Evolutionary conservation across 2,113 vertebrate species (phyloP).

Genomic region (Hippocampus abdominalis): DNA sequence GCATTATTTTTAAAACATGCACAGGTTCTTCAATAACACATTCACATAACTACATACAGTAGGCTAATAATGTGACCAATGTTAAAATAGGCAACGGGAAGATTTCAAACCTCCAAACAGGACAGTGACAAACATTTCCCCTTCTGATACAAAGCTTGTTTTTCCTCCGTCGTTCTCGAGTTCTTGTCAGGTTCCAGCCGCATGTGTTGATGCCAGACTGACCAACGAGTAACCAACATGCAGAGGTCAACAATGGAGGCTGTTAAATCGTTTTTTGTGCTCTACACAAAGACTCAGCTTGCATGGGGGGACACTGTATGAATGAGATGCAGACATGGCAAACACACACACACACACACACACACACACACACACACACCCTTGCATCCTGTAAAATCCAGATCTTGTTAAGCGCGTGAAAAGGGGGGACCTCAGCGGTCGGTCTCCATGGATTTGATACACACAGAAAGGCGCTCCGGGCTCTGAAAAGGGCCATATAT

Average conservation of each 20-base stretch:
- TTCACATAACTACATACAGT: neutral
- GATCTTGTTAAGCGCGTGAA: constrained; percentile 29
- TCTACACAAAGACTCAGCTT: constrained; percentile 16
- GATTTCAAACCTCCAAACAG: constrained; percentile 65
- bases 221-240: constrained; percentile 1
- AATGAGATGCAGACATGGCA: constrained; percentile 8
- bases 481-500: constrained; percentile 9
- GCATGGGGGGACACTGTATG: neutral
- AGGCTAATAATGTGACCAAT: neutral
- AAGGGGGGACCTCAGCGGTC: constrained; percentile 29
- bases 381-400: constrained; percentile 24
- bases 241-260: constrained; percentile 25
- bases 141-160: neutral
- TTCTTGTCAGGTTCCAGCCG: neutral
- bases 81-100: neutral
- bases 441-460: constrained; percentile 67
- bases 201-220: constrained; percentile 1
- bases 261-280: constrained; percentile 43
- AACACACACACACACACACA: constrained; percentile 7
- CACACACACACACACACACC: constrained; percentile 7
- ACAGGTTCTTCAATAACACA: neutral
- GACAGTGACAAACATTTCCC: constrained; percentile 68
- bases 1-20: neutral
- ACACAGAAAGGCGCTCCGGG: constrained; percentile 37
- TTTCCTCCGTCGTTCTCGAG: neutral